Evolutionary conservation across 1,140 invertebrate species (phyloP).

Genomic region (Chironomus striatipennis): DNA sequence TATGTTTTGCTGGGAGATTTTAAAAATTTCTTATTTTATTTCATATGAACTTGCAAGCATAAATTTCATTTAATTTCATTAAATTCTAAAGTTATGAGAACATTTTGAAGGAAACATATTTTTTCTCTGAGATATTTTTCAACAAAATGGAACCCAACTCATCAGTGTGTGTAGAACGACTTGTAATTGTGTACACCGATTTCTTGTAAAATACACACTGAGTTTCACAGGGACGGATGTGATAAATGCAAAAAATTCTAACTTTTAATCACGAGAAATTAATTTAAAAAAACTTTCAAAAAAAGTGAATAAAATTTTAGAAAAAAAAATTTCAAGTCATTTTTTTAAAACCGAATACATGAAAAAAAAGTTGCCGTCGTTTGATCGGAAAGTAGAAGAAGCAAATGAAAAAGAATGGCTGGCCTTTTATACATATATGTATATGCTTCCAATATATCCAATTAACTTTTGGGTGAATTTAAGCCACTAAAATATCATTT

Average conservation of each 20-base stretch:
- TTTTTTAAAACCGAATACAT: slow-evolving; percentile 11
- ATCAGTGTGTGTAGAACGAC: slow-evolving; percentile 20
- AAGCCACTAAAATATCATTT: background rate
- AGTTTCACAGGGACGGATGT: background rate
- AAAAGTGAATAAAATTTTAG: background rate
- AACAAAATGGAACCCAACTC: slow-evolving; percentile 23
- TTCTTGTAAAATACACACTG: slow-evolving; percentile 20
- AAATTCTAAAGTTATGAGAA: slow-evolving; percentile 7
- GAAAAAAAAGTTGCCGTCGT: slow-evolving; percentile 21
- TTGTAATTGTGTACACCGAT: slow-evolving; percentile 22
- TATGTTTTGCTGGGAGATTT: background rate
- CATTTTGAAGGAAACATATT: slow-evolving; percentile 10
- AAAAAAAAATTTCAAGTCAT: background rate
- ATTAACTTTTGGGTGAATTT: slow-evolving; percentile 1
- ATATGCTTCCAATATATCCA: slow-evolving; percentile 6
- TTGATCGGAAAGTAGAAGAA: slow-evolving; percentile 20
- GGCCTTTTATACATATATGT: background rate
- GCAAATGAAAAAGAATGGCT: slow-evolving; percentile 22
- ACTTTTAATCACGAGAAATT: background rate
- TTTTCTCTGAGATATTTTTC: slow-evolving; percentile 23
- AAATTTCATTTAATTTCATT: slow-evolving; percentile 8
- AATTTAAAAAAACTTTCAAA: background rate
- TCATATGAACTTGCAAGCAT: background rate
- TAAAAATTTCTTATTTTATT: background rate
- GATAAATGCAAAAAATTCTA: slow-evolving; percentile 12